These are phyloP conservation scores for Glossosoma conforme DNA, from an alignment of 1,140 invertebrate species.

Conservation along the genomic window DNA sequence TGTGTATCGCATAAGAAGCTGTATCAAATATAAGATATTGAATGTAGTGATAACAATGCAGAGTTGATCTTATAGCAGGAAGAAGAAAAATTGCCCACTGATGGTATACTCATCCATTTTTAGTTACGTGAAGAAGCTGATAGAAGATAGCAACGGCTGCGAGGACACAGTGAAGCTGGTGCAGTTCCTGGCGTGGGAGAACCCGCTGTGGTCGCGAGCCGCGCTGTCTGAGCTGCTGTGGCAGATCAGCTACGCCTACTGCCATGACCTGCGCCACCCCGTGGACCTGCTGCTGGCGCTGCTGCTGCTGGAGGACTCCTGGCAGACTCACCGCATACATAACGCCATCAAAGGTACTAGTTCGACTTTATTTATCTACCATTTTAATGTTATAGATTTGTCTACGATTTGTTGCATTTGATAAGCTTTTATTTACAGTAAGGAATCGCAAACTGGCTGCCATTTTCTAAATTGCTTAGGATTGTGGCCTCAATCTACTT, in stretches of 20 bases:
- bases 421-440: too few species aligned
- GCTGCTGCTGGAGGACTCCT: conserved; percentile 88
- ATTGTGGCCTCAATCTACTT: too few species aligned
- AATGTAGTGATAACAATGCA: too few species aligned
- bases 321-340: conserved; percentile 89
- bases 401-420: too few species aligned
- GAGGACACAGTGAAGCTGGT: conserved; percentile 86
- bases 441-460: too few species aligned
- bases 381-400: too few species aligned
- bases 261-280: conserved; percentile 88
- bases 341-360: conserved; percentile 87
- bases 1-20: too few species aligned
- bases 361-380: too few species aligned
- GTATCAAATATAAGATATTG: too few species aligned
- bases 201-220: conserved; percentile 84
- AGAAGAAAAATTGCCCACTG: neutral
- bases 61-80: neutral
- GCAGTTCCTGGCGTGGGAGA: conserved; percentile 95
- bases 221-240: conserved; percentile 87
- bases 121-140: conserved; percentile 91
- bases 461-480: too few species aligned
- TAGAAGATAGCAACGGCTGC: conserved; percentile 87
- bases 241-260: conserved; percentile 93
- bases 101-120: conserved; percentile 25
- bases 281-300: conserved; percentile 85